Percentiles rank a stretch among this genome's conserved stretches.
These are phyloP conservation scores for Notodonta dromedarius DNA, from an alignment of 2,888 invertebrate species.

Conservation along the genomic window DNA sequence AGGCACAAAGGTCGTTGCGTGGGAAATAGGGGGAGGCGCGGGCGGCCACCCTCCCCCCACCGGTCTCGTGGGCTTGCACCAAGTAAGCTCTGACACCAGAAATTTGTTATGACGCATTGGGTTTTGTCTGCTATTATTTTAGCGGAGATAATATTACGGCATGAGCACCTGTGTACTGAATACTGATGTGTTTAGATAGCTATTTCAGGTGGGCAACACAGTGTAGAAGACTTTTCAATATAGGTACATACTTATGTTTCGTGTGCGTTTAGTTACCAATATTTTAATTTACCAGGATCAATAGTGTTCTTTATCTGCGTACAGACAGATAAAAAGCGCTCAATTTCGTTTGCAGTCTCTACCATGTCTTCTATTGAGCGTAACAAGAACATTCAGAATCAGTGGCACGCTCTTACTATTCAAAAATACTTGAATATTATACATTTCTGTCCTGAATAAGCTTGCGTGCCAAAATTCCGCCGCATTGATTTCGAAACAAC, in stretches of 20 bases:
- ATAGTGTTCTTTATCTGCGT: no score
- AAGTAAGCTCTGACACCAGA: conserved; percentile 75
- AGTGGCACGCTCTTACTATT: not conserved
- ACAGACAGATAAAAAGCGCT: no score
- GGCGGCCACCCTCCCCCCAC: conserved; percentile 38
- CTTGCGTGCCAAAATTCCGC: not conserved
- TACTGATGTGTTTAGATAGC: no score
- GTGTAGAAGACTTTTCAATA: no score
- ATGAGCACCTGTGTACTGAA: not conserved
- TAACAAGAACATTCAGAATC: not conserved
- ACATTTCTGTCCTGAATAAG: not conserved
- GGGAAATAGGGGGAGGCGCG: conserved; percentile 66
- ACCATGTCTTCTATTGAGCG: not conserved
- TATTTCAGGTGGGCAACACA: no score
- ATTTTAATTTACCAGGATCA: no score
- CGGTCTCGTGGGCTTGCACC: conserved; percentile 70
- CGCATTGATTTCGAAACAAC: not conserved
- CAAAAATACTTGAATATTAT: not conserved
- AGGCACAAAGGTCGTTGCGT: conserved; percentile 84
- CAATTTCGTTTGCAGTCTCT: no score
- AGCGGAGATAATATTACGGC: conserved; percentile 22
- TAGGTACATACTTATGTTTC: no score
- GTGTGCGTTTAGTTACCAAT: no score
- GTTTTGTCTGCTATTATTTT: conserved; percentile 58
- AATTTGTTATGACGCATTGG: conserved; percentile 83